Conservation (phyloP, 2,113 vertebrate genomes). For the Pedionomus torquatus region DNA sequence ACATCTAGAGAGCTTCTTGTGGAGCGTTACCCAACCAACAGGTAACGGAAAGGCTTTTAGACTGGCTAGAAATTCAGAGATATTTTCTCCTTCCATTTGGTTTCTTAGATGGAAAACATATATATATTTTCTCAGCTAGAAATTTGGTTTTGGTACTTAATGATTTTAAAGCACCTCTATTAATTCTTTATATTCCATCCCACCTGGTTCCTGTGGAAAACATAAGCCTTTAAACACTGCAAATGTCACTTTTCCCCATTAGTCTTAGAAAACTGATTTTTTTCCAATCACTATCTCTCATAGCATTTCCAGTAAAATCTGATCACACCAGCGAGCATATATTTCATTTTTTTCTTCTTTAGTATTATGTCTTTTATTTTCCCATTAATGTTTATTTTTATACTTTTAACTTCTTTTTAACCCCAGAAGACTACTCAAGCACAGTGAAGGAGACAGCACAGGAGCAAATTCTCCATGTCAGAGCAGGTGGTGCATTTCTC, state of each 20-base stretch:
- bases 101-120: slow-evolving; percentile 66
- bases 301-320: slow-evolving; percentile 5
- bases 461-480: neutral
- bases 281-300: neutral
- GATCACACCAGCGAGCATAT: neutral
- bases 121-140: slow-evolving; percentile 65
- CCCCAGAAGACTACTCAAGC: neutral
- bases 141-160: slow-evolving; percentile 65
- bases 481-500: neutral
- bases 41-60: slow-evolving; percentile 63
- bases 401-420: slow-evolving; percentile 2
- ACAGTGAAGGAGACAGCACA: neutral
- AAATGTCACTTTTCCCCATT: slow-evolving; percentile 64
- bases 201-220: slow-evolving; percentile 78
- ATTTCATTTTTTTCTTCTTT: slow-evolving; percentile 11
- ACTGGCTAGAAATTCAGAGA: slow-evolving; percentile 69
- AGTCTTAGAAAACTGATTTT: slow-evolving; percentile 32
- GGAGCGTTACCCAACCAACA: slow-evolving; percentile 47
- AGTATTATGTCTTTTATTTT: neutral
- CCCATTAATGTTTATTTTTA: neutral
- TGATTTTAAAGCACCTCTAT: slow-evolving; percentile 71
- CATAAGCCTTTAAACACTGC: slow-evolving; percentile 77
- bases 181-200: slow-evolving; percentile 76
- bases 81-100: slow-evolving; percentile 71
- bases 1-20: slow-evolving; percentile 61